Percentiles rank a stretch among this genome's conserved stretches.
phyloP scores from a whole-genome alignment of 2,797 vertebrate species.

The Gallinago nigripennis region DNA sequence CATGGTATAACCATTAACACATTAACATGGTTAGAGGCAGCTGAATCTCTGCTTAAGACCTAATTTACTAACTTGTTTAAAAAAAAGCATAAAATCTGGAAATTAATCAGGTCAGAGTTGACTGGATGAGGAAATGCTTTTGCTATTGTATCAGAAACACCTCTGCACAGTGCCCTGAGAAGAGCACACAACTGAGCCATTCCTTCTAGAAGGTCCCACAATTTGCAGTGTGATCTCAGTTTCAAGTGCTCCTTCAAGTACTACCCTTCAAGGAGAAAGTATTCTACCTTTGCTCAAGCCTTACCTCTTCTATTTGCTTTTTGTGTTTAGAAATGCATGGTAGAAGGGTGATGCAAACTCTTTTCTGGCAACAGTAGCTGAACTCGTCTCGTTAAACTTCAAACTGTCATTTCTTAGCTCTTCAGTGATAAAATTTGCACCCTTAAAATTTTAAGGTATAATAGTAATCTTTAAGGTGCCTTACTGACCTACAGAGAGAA shows the following conservation, averaged over 20 bases:
- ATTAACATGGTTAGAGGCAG: not conserved
- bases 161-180: not conserved
- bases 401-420: not conserved
- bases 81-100: not conserved
- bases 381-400: not conserved
- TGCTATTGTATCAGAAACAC: not conserved
- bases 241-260: not conserved
- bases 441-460: not conserved
- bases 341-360: not conserved
- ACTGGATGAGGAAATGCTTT: not conserved
- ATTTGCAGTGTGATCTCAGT: not conserved
- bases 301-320: not conserved
- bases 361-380: not conserved
- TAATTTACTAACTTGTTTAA: not conserved
- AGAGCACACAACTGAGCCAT: not conserved
- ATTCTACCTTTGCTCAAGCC: not conserved
- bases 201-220: not conserved
- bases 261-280: not conserved
- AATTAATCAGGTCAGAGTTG: not conserved
- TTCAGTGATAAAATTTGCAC: not conserved
- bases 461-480: not conserved
- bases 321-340: not conserved
- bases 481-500: not conserved
- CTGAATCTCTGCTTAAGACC: not conserved
- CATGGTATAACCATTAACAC: not conserved